Conservation (phyloP, 2,888 invertebrate genomes). For the Dolomedes plantarius region DNA sequence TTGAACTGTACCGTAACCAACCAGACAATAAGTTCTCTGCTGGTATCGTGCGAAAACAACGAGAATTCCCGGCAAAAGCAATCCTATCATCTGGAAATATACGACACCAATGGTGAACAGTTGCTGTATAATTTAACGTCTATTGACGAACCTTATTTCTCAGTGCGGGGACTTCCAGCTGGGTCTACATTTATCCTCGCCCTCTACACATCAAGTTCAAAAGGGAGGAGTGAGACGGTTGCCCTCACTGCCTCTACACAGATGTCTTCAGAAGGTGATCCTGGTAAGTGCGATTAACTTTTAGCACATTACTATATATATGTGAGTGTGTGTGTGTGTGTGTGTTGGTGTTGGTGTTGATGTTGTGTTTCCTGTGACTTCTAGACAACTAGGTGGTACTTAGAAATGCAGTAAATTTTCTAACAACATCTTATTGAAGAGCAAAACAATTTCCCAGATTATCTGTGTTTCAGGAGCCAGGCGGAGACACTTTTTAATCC, state of each 20-base stretch:
- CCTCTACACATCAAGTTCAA: conserved; percentile 87
- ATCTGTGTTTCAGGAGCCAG: conserved; percentile 15
- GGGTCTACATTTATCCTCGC: conserved; percentile 86
- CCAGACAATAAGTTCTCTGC: conserved; percentile 89
- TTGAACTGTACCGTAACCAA: conserved; percentile 92
- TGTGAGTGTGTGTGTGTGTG: too few species aligned
- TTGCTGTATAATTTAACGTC: conserved; percentile 87
- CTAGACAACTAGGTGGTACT: too few species aligned
- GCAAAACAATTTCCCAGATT: background rate
- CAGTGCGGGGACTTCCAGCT: conserved; percentile 83
- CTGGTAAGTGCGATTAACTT: conserved; percentile 64
- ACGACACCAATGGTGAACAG: conserved; percentile 81
- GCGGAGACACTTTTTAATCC: too few species aligned
- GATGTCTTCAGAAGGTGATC: conserved; percentile 47
- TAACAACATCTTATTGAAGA: too few species aligned
- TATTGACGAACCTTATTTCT: conserved; percentile 82
- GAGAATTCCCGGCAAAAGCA: conserved; percentile 94
- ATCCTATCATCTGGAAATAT: conserved; percentile 88
- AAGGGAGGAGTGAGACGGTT: conserved; percentile 89
- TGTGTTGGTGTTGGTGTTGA: too few species aligned
- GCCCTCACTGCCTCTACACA: conserved; percentile 85
- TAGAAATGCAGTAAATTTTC: background rate
- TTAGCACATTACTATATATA: too few species aligned
- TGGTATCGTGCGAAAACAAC: conserved; percentile 88
- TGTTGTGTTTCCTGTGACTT: too few species aligned